These are phyloP conservation scores for Apis laboriosa DNA, from an alignment of 1,140 invertebrate genomes.

Conservation along the genomic window DNA sequence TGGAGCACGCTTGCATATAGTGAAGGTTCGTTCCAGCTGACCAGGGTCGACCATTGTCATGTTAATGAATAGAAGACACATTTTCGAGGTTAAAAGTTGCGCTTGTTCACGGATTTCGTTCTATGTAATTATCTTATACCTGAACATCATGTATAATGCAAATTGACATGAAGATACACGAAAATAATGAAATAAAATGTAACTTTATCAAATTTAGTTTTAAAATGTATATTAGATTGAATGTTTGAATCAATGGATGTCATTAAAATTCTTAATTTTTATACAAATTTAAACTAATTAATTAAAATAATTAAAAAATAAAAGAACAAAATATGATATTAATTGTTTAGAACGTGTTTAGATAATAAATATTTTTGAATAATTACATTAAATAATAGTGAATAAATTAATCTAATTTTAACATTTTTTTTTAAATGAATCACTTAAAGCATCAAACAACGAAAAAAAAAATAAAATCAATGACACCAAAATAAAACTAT, in stretches of 20 bases:
- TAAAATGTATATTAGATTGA: neutral
- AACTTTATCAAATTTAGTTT: neutral
- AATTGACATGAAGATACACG: neutral
- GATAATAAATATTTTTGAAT: neutral
- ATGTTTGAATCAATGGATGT: neutral
- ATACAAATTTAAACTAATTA: too few species aligned
- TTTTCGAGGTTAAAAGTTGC: conserved; percentile 28
- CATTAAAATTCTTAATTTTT: too few species aligned
- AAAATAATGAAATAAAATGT: neutral
- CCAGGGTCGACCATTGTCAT: conserved; percentile 66
- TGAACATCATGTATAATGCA: neutral
- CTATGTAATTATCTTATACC: conserved; percentile 3
- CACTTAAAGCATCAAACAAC: too few species aligned
- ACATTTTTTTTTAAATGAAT: too few species aligned
- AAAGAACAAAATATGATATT: neutral
- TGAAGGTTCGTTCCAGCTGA: conserved; percentile 66
- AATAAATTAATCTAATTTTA: too few species aligned
- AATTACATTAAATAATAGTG: neutral
- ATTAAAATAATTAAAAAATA: too few species aligned
- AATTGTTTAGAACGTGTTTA: neutral
- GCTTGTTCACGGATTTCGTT: conserved; percentile 19
- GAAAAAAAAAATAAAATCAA: too few species aligned
- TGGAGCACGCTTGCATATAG: conserved; percentile 56
- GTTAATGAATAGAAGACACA: conserved; percentile 51
- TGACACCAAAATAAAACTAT: too few species aligned